Evolutionary conservation across 2,888 invertebrate genomes (phyloP).

Genomic region (Trichopoda pennipes): DNA sequence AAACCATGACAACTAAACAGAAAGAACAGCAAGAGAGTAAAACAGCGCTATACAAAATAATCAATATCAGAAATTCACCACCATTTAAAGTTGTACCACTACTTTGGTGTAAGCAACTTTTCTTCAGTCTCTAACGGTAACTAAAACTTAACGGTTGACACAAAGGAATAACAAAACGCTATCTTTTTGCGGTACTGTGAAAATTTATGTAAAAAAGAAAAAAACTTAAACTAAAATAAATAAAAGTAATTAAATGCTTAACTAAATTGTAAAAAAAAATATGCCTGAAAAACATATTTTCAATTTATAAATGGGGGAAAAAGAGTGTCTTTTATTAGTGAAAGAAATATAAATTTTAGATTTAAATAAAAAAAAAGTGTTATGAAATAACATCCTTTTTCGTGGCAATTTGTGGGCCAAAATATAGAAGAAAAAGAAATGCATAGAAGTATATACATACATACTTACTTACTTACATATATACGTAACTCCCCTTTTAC

Average conservation of each 20-base stretch:
- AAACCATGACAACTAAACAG: constrained; percentile 23
- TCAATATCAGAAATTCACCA: constrained; percentile 64
- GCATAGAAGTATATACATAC: background rate
- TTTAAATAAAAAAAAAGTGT: constrained; percentile 57
- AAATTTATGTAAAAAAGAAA: constrained; percentile 19
- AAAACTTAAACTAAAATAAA: constrained; percentile 9
- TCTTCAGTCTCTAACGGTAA: constrained; percentile 67
- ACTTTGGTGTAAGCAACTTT: constrained; percentile 33
- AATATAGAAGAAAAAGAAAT: constrained; percentile 1
- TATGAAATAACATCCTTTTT: constrained; percentile 67
- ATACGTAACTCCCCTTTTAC: constrained; percentile 11
- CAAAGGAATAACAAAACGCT: constrained; percentile 10
- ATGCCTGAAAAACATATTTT: background rate
- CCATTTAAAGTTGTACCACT: constrained; percentile 30
- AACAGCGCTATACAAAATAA: constrained; percentile 43
- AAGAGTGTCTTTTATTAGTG: background rate
- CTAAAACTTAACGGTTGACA: constrained; percentile 61
- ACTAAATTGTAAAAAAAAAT: background rate
- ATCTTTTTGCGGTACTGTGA: constrained; percentile 52
- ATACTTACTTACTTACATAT: background rate
- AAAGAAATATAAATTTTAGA: constrained; percentile 9
- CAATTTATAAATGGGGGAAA: background rate
- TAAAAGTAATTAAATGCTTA: background rate
- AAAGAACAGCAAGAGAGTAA: constrained; percentile 31
- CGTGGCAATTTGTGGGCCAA: constrained; percentile 39